Conservation (phyloP, 2,888 invertebrate genomes). For the Acanthosepion esculentum region DNA sequence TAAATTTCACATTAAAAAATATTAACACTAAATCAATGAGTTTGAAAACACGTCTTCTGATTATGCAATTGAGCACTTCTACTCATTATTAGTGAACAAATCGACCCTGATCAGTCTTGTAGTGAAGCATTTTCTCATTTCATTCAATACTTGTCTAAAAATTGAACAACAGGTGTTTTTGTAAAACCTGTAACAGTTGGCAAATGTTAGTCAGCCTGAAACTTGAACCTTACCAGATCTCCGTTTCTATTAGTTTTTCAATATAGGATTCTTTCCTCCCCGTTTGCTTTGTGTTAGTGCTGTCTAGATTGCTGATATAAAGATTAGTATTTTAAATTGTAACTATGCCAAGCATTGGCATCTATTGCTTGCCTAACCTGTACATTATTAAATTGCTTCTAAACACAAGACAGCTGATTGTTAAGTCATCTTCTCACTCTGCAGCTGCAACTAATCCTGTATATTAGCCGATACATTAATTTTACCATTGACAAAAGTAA, state of each 20-base stretch:
- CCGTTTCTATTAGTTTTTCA: not conserved
- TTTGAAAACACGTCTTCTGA: too few relatives aligned
- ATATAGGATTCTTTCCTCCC: not conserved
- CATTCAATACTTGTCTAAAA: not conserved
- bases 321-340: slow-evolving; percentile 15
- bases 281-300: not conserved
- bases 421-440: not conserved
- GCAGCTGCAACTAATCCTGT: not conserved
- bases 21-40: too few relatives aligned
- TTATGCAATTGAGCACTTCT: too few relatives aligned
- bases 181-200: not conserved
- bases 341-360: not conserved
- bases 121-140: not conserved
- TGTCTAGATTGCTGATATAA: not conserved
- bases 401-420: slow-evolving; percentile 17
- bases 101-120: not conserved
- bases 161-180: not conserved
- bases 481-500: not conserved
- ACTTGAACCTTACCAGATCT: not conserved
- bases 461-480: not conserved
- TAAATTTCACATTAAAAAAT: too few relatives aligned
- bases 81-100: too few relatives aligned
- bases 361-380: slow-evolving; percentile 17
- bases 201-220: slow-evolving; percentile 8
- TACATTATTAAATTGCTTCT: not conserved